Percentiles rank a stretch among this genome's conserved stretches.
Conservation (phyloP, 2,113 vertebrate genomes). For the Cephalopholis sonnerati region DNA sequence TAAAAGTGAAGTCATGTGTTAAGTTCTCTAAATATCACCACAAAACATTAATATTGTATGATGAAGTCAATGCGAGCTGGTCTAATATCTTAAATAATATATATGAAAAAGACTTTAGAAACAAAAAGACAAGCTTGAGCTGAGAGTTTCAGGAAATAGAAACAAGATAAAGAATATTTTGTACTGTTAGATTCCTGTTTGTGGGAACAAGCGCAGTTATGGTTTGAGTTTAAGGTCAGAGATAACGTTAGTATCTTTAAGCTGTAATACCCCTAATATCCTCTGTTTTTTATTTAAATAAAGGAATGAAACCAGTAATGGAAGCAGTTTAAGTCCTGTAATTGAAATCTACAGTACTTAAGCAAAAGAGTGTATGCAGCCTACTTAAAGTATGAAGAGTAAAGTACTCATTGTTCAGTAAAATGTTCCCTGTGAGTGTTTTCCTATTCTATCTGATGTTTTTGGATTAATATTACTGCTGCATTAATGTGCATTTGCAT, state of each 20-base stretch:
- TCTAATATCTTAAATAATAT: neutral
- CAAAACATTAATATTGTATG: neutral
- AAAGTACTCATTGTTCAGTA: too few relatives aligned
- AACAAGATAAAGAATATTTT: neutral
- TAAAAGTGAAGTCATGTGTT: too few relatives aligned
- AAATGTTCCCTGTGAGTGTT: too few relatives aligned
- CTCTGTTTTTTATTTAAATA: neutral
- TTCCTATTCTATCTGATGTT: too few relatives aligned
- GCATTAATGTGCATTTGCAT: too few relatives aligned
- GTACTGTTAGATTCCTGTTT: neutral
- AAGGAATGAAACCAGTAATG: too few relatives aligned
- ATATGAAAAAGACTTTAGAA: neutral
- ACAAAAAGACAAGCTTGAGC: neutral
- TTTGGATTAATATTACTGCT: too few relatives aligned
- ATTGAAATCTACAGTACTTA: too few relatives aligned
- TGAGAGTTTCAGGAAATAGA: constrained; percentile 4
- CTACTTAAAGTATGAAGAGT: too few relatives aligned
- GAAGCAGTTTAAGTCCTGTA: too few relatives aligned
- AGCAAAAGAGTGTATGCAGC: too few relatives aligned
- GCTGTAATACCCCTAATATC: neutral
- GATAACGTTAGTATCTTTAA: neutral
- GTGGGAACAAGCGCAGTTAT: constrained; percentile 10
- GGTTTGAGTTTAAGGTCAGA: constrained; percentile 1
- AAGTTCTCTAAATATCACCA: neutral
- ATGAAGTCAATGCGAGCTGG: neutral